Evolutionary conservation across 1,140 invertebrate species (phyloP).

Genomic region (Macrostomum lignano): DNA sequence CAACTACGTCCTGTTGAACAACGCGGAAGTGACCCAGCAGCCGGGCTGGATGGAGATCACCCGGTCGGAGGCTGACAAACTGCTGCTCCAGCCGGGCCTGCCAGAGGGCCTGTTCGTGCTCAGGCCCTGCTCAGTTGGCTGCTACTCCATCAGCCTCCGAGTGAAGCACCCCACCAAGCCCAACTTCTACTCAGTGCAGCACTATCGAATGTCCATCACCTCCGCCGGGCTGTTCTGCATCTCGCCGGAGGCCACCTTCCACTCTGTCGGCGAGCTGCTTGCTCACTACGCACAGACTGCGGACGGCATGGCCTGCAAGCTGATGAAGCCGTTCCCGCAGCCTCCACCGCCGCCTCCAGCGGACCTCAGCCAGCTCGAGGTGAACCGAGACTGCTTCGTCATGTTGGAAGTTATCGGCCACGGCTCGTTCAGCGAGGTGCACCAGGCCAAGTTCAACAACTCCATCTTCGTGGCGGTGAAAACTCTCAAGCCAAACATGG

Average conservation of each 20-base stretch:
- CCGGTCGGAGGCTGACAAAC: slow-evolving; percentile 2
- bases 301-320: no score
- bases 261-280: no score
- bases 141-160: no score
- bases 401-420: neutral
- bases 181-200: no score
- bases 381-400: neutral
- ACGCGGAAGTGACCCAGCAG: neutral
- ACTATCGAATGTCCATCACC: no score
- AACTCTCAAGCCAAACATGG: neutral
- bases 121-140: no score
- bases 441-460: neutral
- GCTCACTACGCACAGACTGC: no score
- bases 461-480: slow-evolving; percentile 1
- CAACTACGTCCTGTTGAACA: neutral
- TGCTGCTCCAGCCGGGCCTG: neutral
- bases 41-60: neutral
- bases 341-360: slow-evolving; percentile 2
- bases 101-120: neutral
- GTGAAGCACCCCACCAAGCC: no score
- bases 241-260: no score
- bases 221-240: no score
- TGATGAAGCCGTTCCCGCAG: no score
- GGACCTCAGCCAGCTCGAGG: slow-evolving; percentile 2
- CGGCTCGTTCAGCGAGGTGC: slow-evolving; percentile 2